phyloP scores from a whole-genome alignment of 1,140 invertebrate species.

The Ostrea edulis region DNA sequence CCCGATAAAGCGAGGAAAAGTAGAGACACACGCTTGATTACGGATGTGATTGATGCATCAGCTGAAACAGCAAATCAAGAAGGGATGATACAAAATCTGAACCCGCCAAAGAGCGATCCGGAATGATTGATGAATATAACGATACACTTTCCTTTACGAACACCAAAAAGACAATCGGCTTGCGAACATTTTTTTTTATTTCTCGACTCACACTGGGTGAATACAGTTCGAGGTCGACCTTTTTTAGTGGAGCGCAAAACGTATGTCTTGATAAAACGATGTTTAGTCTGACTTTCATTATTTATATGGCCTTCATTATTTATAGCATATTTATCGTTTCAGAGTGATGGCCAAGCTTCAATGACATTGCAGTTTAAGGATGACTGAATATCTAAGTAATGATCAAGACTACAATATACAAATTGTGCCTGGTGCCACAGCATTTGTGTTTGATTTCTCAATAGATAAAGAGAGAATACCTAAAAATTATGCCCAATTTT shows the following conservation, averaged over 20 bases:
- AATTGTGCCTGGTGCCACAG: background rate
- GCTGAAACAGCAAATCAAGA: conserved; percentile 10
- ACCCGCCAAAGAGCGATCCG: conserved; percentile 10
- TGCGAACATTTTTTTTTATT: background rate
- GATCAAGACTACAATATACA: background rate
- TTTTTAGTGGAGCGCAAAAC: background rate
- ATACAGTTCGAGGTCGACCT: background rate
- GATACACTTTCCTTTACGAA: conserved; percentile 20
- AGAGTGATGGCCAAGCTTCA: background rate
- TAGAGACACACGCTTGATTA: conserved; percentile 10
- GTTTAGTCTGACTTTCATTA: background rate
- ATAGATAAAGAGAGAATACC: background rate
- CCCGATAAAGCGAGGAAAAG: conserved; percentile 4
- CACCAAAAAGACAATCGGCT: background rate
- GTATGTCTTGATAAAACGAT: background rate
- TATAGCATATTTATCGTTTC: background rate
- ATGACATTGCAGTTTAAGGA: background rate
- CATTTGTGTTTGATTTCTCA: background rate
- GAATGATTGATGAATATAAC: conserved; percentile 26
- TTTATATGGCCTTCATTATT: background rate
- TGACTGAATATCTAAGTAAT: background rate
- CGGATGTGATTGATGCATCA: background rate
- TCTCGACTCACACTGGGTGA: background rate
- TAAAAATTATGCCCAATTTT: background rate
- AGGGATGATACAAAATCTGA: background rate